Conservation (phyloP, 2,113 vertebrate genomes). For the Tetrax tetrax region DNA sequence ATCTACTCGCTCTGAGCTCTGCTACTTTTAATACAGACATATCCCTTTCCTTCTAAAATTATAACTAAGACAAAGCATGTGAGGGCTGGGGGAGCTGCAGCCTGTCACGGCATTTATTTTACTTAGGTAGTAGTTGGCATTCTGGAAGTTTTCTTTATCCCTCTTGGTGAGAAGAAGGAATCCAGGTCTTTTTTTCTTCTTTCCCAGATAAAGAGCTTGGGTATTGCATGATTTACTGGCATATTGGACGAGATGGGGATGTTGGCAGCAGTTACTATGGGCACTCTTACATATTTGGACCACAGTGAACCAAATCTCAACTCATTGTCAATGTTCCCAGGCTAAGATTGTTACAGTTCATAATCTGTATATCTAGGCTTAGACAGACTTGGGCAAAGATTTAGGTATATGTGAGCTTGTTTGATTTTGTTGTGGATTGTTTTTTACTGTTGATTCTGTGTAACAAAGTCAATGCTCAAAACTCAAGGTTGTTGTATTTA, state of each 20-base stretch:
- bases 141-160: neutral
- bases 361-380: neutral
- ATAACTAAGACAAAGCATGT: neutral
- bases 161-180: neutral
- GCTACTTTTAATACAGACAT: neutral
- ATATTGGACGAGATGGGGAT: rapidly evolving
- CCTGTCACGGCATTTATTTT: neutral
- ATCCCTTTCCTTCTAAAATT: neutral
- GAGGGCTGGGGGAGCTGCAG: neutral
- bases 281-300: neutral
- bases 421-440: neutral
- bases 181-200: neutral
- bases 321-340: rapidly evolving
- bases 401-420: neutral
- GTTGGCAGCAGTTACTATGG: neutral
- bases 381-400: neutral
- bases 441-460: neutral
- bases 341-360: neutral
- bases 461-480: neutral
- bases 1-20: neutral
- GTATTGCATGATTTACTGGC: rapidly evolving
- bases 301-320: neutral
- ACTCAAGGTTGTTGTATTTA: neutral
- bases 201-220: neutral
- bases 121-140: neutral